Evolutionary conservation across 2,113 vertebrate species (phyloP).

Genomic region (Saguinus midas): DNA sequence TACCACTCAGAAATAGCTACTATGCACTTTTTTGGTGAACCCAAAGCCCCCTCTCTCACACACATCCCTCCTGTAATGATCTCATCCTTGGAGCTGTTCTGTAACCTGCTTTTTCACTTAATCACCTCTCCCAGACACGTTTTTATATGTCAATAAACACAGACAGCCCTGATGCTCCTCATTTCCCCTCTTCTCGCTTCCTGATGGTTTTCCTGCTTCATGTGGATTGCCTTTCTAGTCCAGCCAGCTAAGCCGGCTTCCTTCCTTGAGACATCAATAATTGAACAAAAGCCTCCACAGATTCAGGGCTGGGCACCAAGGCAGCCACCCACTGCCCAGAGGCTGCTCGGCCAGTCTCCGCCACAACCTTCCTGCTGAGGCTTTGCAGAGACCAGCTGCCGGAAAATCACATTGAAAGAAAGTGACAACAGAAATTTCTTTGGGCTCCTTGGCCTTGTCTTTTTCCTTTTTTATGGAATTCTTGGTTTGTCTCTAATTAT

Average conservation of each 20-base stretch:
- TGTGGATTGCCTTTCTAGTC: not conserved
- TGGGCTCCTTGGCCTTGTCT: not conserved
- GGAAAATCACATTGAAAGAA: not conserved
- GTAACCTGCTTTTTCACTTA: not conserved
- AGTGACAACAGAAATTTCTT: slow-evolving; percentile 12
- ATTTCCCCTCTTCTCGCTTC: not conserved
- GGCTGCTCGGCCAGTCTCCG: not conserved
- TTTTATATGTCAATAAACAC: not conserved
- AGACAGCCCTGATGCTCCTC: not conserved
- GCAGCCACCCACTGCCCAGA: not conserved
- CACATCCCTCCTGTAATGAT: not conserved
- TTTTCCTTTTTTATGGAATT: not conserved
- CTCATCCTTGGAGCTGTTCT: not conserved
- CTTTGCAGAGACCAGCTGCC: not conserved
- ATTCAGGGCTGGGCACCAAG: not conserved
- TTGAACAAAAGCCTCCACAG: not conserved
- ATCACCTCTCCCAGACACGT: not conserved
- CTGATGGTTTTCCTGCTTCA: not conserved
- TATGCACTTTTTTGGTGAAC: not conserved
- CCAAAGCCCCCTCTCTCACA: not conserved
- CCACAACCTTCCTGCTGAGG: not conserved
- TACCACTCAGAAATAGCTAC: not conserved
- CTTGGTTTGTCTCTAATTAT: slow-evolving; percentile 9
- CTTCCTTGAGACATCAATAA: not conserved
- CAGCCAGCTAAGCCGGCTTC: not conserved